Evolutionary conservation across 2,797 vertebrate species (phyloP), one percentile per base, ranked within the genome.

Genomic region (Onychomys leucogaster): DNA sequence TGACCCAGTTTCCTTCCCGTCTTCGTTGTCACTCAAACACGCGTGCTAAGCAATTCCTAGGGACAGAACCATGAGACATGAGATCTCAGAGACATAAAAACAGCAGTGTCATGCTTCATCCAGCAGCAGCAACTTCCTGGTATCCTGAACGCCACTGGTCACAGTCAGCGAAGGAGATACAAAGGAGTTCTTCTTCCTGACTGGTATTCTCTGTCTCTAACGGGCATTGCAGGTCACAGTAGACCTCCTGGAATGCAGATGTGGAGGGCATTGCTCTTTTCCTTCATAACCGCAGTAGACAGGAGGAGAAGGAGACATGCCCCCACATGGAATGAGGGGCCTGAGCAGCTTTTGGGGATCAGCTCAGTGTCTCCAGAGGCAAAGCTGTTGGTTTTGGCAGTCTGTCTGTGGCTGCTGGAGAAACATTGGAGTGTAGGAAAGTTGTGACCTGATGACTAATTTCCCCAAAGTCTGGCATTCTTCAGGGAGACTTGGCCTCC

Each of bases 201-300:
- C 4, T 43, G 1, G 32, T 8, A 23, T 23, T 57, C 46, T 93
- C 23, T 27, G 55, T 27, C 75, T 71, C 23, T 75, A 67, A 46
- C 23, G 49, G 59, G 43, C 2, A 5, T 14, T 10, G 6, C 76
- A 78, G 29, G 37, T 5, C 49, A 11, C 2, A 1, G 3, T 52
- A 65, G 34, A 41, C 1, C 25, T 37, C 32, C 84, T 69, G 52
- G 78, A 84, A 41, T 52, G 76, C 67, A 61, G 77, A 83, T 69
- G 61, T 81, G 91, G 37, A 94, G 0, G 1, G 41, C 91, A 97
- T 84, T 93, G 55, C 93, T 95, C 94, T 97, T 91, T 81, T 49
- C 43, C 25, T 63, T 37, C 69, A 69, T 23, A 10, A 75, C 86
- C 69, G 59, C 41, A 90, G 78, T 94, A 52, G 86, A 43, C 84